phyloP scores from a whole-genome alignment of 2,888 invertebrate genomes.

The Orthosia gracilis region DNA sequence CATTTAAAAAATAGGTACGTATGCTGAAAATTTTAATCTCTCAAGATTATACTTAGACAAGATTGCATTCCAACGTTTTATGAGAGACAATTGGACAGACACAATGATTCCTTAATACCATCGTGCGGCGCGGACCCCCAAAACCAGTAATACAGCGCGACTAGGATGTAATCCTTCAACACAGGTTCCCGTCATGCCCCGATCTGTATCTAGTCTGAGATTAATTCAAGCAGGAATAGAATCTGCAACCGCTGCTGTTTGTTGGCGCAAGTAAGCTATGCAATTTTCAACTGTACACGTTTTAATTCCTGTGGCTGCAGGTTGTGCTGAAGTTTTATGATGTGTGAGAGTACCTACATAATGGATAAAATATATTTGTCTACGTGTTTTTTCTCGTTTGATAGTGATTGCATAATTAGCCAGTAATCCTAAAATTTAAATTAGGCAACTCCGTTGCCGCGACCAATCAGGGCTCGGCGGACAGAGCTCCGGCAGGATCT shows the following conservation, averaged over 20 bases:
- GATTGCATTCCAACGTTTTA: neutral
- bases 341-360: neutral
- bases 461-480: too few relatives aligned
- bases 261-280: slow-evolving; percentile 46
- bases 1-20: too few relatives aligned
- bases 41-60: too few relatives aligned
- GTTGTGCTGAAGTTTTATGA: neutral
- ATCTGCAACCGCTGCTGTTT: slow-evolving; percentile 22
- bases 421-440: too few relatives aligned
- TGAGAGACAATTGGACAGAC: neutral
- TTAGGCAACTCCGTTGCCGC: too few relatives aligned
- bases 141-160: slow-evolving; percentile 34
- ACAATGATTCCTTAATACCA: neutral
- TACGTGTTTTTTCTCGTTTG: too few relatives aligned
- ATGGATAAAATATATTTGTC: too few relatives aligned
- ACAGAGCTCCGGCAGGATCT: too few relatives aligned
- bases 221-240: slow-evolving; percentile 49
- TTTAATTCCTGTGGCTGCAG: neutral
- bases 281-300: slow-evolving; percentile 41
- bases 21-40: too few relatives aligned
- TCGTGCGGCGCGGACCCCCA: neutral
- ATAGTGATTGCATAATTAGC: too few relatives aligned
- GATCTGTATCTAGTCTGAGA: slow-evolving; percentile 51
- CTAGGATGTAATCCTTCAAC: slow-evolving; percentile 59
- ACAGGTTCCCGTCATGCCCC: slow-evolving; percentile 53